phyloP scores from a whole-genome alignment of 2,113 vertebrate species.

The human (Homo sapiens) region DNA sequence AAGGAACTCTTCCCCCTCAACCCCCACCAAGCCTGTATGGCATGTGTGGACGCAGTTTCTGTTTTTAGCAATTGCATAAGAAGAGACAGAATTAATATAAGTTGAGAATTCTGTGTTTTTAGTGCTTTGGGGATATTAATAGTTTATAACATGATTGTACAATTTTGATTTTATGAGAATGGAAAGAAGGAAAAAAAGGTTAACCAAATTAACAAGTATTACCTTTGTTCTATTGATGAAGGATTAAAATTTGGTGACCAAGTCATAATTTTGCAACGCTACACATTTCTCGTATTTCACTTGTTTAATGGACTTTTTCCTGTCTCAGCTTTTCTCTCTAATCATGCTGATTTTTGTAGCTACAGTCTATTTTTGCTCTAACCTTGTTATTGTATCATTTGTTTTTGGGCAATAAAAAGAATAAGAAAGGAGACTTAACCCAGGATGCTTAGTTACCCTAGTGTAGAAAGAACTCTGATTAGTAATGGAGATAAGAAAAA shows the following conservation, averaged over 20 bases:
- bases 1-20: not conserved
- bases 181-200: not conserved
- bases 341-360: not conserved
- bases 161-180: constrained; percentile 42
- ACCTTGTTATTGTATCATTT: not conserved
- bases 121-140: not conserved
- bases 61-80: not conserved
- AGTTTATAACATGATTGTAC: not conserved
- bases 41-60: not conserved
- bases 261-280: constrained; percentile 24
- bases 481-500: constrained; percentile 12
- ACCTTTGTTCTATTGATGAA: not conserved
- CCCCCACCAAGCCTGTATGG: not conserved
- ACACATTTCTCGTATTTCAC: not conserved
- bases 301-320: not conserved
- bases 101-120: not conserved
- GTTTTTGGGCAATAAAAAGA: not conserved
- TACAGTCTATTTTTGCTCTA: not conserved
- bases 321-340: not conserved
- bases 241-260: not conserved
- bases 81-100: not conserved
- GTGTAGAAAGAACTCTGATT: not conserved
- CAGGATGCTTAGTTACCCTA: not conserved
- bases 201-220: constrained; percentile 8
- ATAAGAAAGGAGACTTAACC: not conserved